Base-by-base conservation (phyloP, 2,888 invertebrate species). In the Subacronicta megacephala region DNA sequence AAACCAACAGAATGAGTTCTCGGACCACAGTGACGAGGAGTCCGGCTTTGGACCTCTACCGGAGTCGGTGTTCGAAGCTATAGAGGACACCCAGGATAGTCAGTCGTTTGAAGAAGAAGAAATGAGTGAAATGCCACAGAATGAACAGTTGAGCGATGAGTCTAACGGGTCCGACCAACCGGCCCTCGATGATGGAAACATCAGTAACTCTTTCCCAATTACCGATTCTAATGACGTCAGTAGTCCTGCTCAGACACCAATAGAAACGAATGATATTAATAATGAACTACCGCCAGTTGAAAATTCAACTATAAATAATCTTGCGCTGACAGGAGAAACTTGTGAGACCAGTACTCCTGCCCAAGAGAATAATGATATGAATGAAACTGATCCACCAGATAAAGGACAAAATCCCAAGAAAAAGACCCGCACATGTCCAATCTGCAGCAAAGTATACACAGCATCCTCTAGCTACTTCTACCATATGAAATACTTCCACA, bases 401-500 rank as follows among this genome's bases (percentile, higher is more conserved):
- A 12, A 1, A 26, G 13, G 9, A 15, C 47, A 62, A 41, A 49
- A 31, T 47, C 40, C 1, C 18, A 18, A 38, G 3, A 65, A 61
- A n/a, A 65, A 63, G 38, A 46, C 43, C n/a, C 90, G 90, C 20
- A 88, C 88, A 1, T 95, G 95, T 63, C 90, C 90, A 10, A 82
- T 89, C 33, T 95, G 95, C 73, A 84, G 85, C 3, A 95, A 94
- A 67, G 83, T 82, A 44, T 95, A 93, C 80, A 83, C 79, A 1
- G 92, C 92, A n/a, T 78, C 90, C 0, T 94, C 94, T 2, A 93
- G 93, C 75, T 90, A 94, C 62, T 93, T 93, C 77, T 95, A 95
- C 71, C 95, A 95, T 75, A 75, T 95, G 62, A 94, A 92, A 60
- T 88, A 95, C 75, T 85, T 87, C 10, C 95, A 95, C 80, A 82